phyloP scores from a whole-genome alignment of 1,140 invertebrate genomes.

The Drosophila busckii region DNA sequence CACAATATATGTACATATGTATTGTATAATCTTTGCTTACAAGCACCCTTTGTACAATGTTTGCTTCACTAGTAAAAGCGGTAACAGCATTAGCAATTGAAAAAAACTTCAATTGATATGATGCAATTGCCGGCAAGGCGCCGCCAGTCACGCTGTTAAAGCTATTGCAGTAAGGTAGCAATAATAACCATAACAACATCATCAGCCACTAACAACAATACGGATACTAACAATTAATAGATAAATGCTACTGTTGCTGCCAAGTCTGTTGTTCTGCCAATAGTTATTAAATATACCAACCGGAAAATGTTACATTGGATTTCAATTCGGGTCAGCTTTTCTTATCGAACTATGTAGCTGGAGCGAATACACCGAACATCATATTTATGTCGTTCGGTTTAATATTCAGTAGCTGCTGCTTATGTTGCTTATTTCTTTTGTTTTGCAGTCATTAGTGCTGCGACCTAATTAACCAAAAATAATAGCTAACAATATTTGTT shows the following conservation, averaged over 20 bases:
- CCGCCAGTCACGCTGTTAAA: conserved; percentile 33
- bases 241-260: conserved; percentile 60
- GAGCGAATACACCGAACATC: conserved; percentile 1
- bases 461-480: conserved; percentile 58
- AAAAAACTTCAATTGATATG: conserved; percentile 61
- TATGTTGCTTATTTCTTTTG: background rate
- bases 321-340: conserved; percentile 60
- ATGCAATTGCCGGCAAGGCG: conserved; percentile 57
- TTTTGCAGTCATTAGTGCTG: background rate
- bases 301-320: conserved; percentile 42
- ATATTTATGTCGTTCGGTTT: conserved; percentile 71
- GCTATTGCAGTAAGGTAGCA: conserved; percentile 55
- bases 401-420: conserved; percentile 47
- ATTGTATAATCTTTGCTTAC: too few species aligned
- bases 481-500: conserved; percentile 41
- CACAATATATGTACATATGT: too few species aligned
- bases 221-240: conserved; percentile 57
- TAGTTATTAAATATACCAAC: conserved; percentile 22
- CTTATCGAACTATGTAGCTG: too few species aligned
- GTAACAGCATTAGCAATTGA: conserved; percentile 23
- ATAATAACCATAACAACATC: conserved; percentile 13
- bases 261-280: conserved; percentile 37
- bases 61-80: conserved; percentile 53
- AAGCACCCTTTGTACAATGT: too few species aligned
- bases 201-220: conserved; percentile 19